Base-by-base conservation (phyloP, 2,797 vertebrate genomes). In the Liasis olivaceus region DNA sequence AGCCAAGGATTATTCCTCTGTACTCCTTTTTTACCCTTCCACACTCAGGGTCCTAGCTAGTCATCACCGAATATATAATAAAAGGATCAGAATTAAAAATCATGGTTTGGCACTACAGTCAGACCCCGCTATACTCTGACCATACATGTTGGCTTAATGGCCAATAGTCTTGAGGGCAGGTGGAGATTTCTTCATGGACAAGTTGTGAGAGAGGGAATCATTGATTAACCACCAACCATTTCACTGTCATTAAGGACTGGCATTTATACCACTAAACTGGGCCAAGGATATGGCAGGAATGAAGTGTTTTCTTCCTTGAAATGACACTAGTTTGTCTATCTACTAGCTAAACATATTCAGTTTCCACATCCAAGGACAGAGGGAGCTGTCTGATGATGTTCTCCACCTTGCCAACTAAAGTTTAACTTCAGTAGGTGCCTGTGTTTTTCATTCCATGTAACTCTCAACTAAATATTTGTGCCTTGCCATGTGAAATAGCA, bases 391-490 rank as follows among this genome's bases (percentile, higher is more conserved):
- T 8, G 42, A 90, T 87, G 69, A 85, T 26, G 13, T 66, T 86
- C 17, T 89, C 20, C 63, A 90, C 15, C 56, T 92, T 90, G 36
- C 92, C 77, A 92, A 51, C 12, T 69, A 64, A 22, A 90, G 84
- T 36, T 72, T 51, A 87, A 15, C 56, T 86, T 56, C 47, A 69
- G 54, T 62, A 89, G 77, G 54, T 51, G 36, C 42, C 84, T 93
- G 64, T 62, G 24, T 22, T n/a, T 88, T 90, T 88, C 89, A n/a
- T 12, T 42, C 42, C 31, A 14, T 77, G 64, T 91, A 87, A 87
- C 59, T 90, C 90, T 66, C 89, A 93, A 63, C 84, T 77, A 92
- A 90, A 90, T 87, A 90, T 90, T 92, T 90, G 90, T 93, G 90
- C 84, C 15, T 91, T 89, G 51, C 84, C 64, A 87, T 87, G 66